Evolutionary conservation across 2,113 vertebrate species (phyloP), one percentile per base, ranked within the genome.

Genomic region (Callionymus lyra): DNA sequence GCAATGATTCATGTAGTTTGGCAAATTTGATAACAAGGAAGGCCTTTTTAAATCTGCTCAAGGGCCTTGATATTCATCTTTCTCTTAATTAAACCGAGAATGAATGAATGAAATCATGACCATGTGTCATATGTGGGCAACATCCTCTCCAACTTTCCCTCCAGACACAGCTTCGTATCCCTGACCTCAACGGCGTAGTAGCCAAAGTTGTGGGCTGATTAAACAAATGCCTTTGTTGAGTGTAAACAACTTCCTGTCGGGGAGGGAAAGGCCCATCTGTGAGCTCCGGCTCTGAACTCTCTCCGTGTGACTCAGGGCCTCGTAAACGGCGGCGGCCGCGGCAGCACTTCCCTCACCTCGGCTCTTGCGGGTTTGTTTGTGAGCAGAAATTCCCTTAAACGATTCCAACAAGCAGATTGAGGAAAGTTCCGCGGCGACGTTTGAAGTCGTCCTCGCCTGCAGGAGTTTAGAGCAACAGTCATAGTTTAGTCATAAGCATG

Each of bases 251-350:
- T 69, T 72, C 63, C 76, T 43, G 70, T 62, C 44, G 47, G 60
- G 35, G n/a, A n/a, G n/a, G 14, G 6, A 34, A 18, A 19, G 31
- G 49, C 27, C 32, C 2, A 31, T 9, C 33, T 32, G 47, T 15
- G n/a, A 27, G 44, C 11, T 12, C 47, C 50, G 16, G 49, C 55
- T 65, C 71, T 58, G 19, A 10, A 39, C 46, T 45, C 53, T 12
- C 21, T 12, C 21, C 10, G 32, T 15, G 11, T 60, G 77, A 82
- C 71, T 69, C 49, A 72, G 41, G 31, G 45, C 50, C 17, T 47
- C 41, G 12, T 70, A 62, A 72, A 74, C 52, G 34, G 33, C 73
- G 70, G 79, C 47, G 60, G 49, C 32, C 33, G n/a, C 65, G 47
- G 12, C 12, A 58, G 65, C 48, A 77, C 75, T 77, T 74, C 59